Evolutionary conservation across 2,797 vertebrate genomes (phyloP).

Genomic region (Sebastes matsubarae): DNA sequence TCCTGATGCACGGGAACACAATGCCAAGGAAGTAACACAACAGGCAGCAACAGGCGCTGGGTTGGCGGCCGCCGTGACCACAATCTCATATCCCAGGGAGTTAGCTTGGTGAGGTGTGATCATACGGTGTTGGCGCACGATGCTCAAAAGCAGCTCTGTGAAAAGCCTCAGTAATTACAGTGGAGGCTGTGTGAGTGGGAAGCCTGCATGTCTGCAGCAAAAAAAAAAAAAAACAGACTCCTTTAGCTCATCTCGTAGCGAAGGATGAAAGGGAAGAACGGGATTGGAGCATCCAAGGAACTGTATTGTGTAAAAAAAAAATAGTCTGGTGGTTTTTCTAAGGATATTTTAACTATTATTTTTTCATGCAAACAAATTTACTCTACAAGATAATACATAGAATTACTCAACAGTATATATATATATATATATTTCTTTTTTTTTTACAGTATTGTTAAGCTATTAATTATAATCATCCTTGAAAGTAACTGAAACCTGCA

Average conservation of each 20-base stretch:
- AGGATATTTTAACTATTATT: neutral
- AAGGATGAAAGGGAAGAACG: slow-evolving; percentile 30
- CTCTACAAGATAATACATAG: neutral
- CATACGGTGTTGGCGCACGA: slow-evolving; percentile 38
- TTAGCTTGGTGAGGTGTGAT: slow-evolving; percentile 55
- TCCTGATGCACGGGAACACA: slow-evolving; percentile 55
- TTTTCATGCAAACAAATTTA: neutral
- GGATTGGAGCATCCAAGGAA: slow-evolving; percentile 14
- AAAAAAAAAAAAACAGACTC: neutral
- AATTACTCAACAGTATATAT: neutral
- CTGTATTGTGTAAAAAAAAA: neutral
- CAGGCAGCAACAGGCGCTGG: slow-evolving; percentile 27
- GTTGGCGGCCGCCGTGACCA: slow-evolving; percentile 33
- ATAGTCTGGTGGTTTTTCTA: neutral
- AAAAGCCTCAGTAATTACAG: slow-evolving; percentile 65
- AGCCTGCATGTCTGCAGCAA: slow-evolving; percentile 33
- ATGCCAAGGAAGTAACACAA: slow-evolving; percentile 51
- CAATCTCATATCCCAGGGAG: slow-evolving; percentile 47
- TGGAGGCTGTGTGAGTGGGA: slow-evolving; percentile 44
- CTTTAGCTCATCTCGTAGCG: slow-evolving; percentile 32
- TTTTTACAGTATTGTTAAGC: neutral
- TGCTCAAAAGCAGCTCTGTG: slow-evolving; percentile 58
- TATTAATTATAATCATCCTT: neutral
- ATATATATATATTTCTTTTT: neutral
- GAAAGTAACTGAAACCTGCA: neutral